These are phyloP conservation scores for Budorcas taxicolor DNA, from an alignment of 2,113 vertebrate species.

Conservation along the genomic window DNA sequence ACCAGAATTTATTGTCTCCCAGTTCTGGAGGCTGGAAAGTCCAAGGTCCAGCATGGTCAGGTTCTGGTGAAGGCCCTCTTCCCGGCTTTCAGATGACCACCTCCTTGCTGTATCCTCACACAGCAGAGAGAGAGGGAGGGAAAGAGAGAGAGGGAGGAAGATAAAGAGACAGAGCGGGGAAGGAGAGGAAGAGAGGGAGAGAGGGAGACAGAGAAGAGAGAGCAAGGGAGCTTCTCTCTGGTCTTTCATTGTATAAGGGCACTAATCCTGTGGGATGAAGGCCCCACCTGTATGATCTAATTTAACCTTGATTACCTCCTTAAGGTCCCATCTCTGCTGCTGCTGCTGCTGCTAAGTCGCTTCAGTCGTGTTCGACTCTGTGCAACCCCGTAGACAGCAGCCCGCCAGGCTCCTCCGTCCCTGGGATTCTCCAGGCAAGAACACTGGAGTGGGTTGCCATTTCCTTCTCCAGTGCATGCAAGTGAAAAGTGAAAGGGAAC, in stretches of 20 bases:
- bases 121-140: not conserved
- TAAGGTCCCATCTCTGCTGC: not conserved
- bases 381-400: no score
- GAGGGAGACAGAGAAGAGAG: not conserved
- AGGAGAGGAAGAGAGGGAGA: not conserved
- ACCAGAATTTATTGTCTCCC: not conserved
- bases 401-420: no score
- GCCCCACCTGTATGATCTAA: not conserved
- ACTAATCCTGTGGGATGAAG: not conserved
- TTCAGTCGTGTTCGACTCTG: no score
- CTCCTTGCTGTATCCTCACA: not conserved
- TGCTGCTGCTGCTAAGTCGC: no score
- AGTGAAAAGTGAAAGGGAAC: no score
- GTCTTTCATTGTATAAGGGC: not conserved
- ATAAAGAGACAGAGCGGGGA: not conserved
- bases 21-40: not conserved
- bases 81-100: not conserved
- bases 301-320: not conserved
- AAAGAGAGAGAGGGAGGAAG: fast-evolving
- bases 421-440: no score
- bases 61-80: not conserved
- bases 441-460: no score
- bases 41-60: not conserved
- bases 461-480: no score
- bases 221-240: not conserved